Evolutionary conservation across 2,797 vertebrate species (phyloP).

Genomic region (Esox lucius): DNA sequence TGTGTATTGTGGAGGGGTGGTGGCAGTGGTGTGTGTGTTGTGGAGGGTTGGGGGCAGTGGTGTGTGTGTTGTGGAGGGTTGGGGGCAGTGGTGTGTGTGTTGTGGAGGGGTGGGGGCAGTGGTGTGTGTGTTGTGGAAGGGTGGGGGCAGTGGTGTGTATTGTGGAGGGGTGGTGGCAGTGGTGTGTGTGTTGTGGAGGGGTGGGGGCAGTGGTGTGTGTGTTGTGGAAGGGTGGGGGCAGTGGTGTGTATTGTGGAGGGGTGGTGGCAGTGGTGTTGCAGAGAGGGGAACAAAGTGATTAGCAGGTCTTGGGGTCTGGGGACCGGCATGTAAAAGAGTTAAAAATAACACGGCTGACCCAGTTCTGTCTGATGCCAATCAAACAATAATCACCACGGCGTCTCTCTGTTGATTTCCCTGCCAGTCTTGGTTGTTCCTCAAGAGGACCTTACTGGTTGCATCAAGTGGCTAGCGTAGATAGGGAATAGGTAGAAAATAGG

Average conservation of each 20-base stretch:
- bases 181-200: slow-evolving; percentile 31
- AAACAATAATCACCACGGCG: slow-evolving; percentile 27
- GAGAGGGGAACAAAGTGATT: slow-evolving; percentile 79
- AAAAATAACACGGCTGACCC: slow-evolving; percentile 73
- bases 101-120: too few relatives aligned
- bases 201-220: too few relatives aligned
- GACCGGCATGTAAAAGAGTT: slow-evolving; percentile 59
- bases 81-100: slow-evolving; percentile 48
- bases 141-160: too few relatives aligned
- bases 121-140: too few relatives aligned
- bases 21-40: too few relatives aligned
- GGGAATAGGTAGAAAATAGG: too few relatives aligned
- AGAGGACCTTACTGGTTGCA: background rate
- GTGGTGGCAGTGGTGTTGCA: slow-evolving; percentile 53
- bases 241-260: too few relatives aligned
- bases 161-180: too few relatives aligned
- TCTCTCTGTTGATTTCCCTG: slow-evolving; percentile 21
- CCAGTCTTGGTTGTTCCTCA: slow-evolving; percentile 35
- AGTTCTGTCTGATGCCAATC: slow-evolving; percentile 53
- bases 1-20: too few relatives aligned
- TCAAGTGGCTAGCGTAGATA: background rate
- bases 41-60: slow-evolving; percentile 44
- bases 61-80: slow-evolving; percentile 52
- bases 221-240: too few relatives aligned
- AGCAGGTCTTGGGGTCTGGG: slow-evolving; percentile 55